phyloP scores from a whole-genome alignment of 2,888 invertebrate species.

The Nephrotoma flavescens region DNA sequence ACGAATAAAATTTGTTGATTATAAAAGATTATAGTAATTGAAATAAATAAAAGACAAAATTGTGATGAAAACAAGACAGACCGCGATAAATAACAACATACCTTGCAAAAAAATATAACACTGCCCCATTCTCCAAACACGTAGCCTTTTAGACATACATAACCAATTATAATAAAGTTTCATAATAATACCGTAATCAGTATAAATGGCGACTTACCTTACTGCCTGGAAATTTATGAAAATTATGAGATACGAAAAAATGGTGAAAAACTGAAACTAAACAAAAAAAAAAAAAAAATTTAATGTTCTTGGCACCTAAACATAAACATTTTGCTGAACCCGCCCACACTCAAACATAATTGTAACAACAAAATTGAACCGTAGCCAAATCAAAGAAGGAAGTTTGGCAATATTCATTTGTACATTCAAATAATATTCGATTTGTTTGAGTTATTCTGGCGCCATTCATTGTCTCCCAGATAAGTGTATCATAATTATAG shows the following conservation, averaged over 20 bases:
- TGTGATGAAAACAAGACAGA: neutral
- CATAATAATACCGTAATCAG: neutral
- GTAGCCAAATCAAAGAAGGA: neutral
- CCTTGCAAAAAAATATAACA: neutral
- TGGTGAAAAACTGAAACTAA: neutral
- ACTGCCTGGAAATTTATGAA: neutral
- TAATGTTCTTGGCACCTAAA: neutral
- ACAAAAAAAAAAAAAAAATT: neutral
- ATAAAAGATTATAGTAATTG: neutral
- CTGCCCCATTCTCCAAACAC: neutral
- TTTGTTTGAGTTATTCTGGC: neutral
- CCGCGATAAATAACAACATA: neutral
- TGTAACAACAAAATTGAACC: neutral
- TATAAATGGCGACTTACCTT: neutral
- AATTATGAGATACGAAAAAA: neutral
- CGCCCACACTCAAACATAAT: neutral
- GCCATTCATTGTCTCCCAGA: neutral
- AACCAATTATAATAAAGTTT: neutral
- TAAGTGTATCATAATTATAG: neutral
- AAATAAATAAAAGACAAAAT: neutral
- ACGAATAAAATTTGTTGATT: neutral
- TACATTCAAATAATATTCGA: neutral
- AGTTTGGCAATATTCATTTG: neutral
- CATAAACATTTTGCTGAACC: neutral
- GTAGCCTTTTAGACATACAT: neutral